Percentiles rank a stretch among this genome's conserved stretches.
Conservation (phyloP, 1,140 invertebrate genomes). For the Drosophila triauraria region DNA sequence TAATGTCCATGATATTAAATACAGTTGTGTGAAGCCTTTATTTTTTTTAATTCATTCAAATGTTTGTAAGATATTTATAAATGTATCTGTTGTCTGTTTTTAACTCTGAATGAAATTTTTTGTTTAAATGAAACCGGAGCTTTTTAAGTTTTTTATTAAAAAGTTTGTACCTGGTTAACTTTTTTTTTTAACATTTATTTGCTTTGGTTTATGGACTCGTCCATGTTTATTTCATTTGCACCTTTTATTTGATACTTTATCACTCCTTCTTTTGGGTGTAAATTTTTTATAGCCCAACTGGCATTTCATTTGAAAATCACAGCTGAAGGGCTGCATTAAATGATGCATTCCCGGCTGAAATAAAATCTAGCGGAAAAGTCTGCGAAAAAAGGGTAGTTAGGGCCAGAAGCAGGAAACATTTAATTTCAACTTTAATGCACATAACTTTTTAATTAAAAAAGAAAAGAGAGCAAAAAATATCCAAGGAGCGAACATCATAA, state of each 20-base stretch:
- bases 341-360: constrained; percentile 44
- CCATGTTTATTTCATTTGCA: constrained; percentile 28
- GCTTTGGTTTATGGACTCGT: constrained; percentile 28
- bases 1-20: background rate
- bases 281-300: constrained; percentile 58
- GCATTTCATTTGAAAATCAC: constrained; percentile 62
- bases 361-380: constrained; percentile 18
- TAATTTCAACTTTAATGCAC: constrained; percentile 51
- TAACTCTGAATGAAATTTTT: background rate
- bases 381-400: constrained; percentile 44
- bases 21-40: background rate
- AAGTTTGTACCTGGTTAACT: background rate
- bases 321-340: constrained; percentile 53
- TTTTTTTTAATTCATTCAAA: background rate
- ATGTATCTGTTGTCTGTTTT: background rate
- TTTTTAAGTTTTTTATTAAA: constrained; percentile 15
- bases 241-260: constrained; percentile 46
- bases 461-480: constrained; percentile 7
- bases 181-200: background rate
- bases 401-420: constrained; percentile 18
- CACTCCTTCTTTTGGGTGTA: constrained; percentile 35
- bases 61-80: background rate
- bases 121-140: background rate
- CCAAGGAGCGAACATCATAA: constrained; percentile 23
- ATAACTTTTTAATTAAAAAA: constrained; percentile 78